Base-by-base conservation (phyloP, 2,797 vertebrate species). In the Micromesistius poutassou region DNA sequence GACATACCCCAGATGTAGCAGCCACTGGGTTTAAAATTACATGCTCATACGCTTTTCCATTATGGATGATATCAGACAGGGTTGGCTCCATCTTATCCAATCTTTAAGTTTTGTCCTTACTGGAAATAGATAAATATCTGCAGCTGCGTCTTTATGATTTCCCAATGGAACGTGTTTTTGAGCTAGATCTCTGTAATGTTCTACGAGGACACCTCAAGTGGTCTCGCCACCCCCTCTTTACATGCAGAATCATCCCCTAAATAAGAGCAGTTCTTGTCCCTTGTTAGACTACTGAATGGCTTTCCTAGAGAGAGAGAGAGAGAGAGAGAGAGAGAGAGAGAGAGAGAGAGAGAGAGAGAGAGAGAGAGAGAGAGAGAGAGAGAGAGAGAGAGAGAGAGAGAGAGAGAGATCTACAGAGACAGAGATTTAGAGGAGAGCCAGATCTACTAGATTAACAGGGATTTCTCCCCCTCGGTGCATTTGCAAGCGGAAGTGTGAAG, bases 371-470 rank as follows among this genome's bases (percentile, higher is more conserved):
- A 70, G 66, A 66, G 62, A 66, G n/a, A 66, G 66, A 70, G 72
- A 82, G 70, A 80, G 79, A 62, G 19, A 33, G 80, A 76, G 38
- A 85, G 81, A 86, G 81, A 86, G 68, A 74, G 22, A 42, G 1
- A 25, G 19, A 75, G 30, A 55, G 80, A 78, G 42, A 85, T 80
- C 86, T 86, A 77, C 81, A 92, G 91, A 90, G 75, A 72, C 30
- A 76, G 70, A 72, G 72, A 30, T n/a, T 35, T 19, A 42, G 19
- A 74, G 72, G 62, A 74, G 62, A 78, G 79, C 80, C 73, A 84
- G 77, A 84, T 91, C 85, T 10, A 87, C 85, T 92, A 90, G 92
- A 93, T 93, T 93, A 93, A 90, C 88, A 85, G 82, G 88, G 91
- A 90, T 92, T 92, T 93, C 87, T 91, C 85, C 88, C 85, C 86